Evolutionary conservation across 2,113 vertebrate genomes (phyloP).

Genomic region (Cettia cetti): DNA sequence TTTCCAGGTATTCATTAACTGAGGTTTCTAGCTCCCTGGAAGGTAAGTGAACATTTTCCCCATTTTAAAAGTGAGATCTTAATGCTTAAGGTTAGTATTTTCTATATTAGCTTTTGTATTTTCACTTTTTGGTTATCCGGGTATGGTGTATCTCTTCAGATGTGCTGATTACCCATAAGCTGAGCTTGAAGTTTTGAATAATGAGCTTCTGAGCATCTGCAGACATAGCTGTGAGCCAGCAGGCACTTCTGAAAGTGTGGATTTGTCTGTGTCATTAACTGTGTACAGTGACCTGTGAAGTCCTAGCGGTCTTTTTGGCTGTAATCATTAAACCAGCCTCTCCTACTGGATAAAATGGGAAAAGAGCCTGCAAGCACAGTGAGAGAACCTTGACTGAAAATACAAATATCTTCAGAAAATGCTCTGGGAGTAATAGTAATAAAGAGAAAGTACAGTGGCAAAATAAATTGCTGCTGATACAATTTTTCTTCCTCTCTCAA

Average conservation of each 20-base stretch:
- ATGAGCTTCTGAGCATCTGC: constrained; percentile 34
- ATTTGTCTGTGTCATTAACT: constrained; percentile 3
- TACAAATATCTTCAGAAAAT: constrained; percentile 50
- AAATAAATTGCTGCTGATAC: constrained; percentile 50
- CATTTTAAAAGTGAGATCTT: background rate
- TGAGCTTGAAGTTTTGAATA: constrained; percentile 41
- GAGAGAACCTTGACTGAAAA: constrained; percentile 13
- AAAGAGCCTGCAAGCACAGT: background rate
- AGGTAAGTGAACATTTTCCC: background rate
- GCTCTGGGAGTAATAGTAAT: constrained; percentile 47
- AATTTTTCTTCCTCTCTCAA: constrained; percentile 50
- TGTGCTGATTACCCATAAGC: constrained; percentile 4
- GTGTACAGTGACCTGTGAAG: constrained; percentile 3
- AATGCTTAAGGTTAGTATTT: constrained; percentile 16
- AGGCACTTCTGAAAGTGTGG: background rate
- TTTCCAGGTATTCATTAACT: constrained; percentile 14
- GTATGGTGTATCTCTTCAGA: background rate
- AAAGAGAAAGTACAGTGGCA: constrained; percentile 10
- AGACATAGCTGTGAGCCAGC: background rate
- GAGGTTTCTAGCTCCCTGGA: background rate
- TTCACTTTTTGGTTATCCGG: background rate
- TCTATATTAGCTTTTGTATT: background rate
- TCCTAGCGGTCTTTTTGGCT: constrained; percentile 5
- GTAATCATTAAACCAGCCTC: constrained; percentile 44
- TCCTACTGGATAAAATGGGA: background rate